Base-by-base conservation (phyloP, 2,113 vertebrate genomes). In the Cyprinodon variegatus region DNA sequence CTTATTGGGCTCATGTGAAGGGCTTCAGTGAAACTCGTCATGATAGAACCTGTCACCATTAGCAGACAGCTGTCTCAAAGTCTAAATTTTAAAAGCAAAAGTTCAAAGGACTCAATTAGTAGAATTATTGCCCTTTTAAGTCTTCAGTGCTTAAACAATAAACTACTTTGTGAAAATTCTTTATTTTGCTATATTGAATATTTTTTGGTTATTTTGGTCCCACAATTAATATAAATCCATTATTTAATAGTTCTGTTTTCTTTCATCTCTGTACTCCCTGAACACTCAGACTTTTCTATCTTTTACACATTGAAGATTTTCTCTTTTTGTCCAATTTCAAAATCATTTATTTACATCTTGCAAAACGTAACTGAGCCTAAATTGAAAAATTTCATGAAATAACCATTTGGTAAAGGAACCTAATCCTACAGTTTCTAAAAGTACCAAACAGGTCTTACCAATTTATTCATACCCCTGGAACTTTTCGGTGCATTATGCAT, bases 1-100 rank as follows among this genome's bases (percentile, higher is more conserved):
- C 86, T 86, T 91, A 85, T 89, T 90, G 72, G 84, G 88, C 72
- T 71, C 76, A 70, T 41, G 81, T 80, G 74, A 74, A 37, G 70
- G 69, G 68, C 65, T 59, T 48, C 59, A 37, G 53, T 0, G 77
- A 71, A 68, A 78, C 46, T 77, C 79, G 29, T 29, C 29, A 72
- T 79, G 65, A 48, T 59, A 40, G 20, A 53, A 11, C 59, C 50
- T 7, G 68, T 66, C 60, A 82, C 66, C 43, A 40, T 41, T 43
- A 53, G 45, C 12, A n/a, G 36, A 37, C 37, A 41, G n/a, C 63
- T 64, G 14, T 43, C 13, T 72, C 37, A 22, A 38, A 40, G 43
- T 45, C 43, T 10, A 45, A 45, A 45, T n/a, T 57, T 57, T 57
- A 20, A 7, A 10, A 57, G n/a, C 17, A n/a, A 57, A 20, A 57